Percentiles rank a stretch among this genome's conserved stretches.
These are phyloP conservation scores for Ptiloglossa arizonensis DNA, from an alignment of 1,140 invertebrate genomes.

Conservation along the genomic window DNA sequence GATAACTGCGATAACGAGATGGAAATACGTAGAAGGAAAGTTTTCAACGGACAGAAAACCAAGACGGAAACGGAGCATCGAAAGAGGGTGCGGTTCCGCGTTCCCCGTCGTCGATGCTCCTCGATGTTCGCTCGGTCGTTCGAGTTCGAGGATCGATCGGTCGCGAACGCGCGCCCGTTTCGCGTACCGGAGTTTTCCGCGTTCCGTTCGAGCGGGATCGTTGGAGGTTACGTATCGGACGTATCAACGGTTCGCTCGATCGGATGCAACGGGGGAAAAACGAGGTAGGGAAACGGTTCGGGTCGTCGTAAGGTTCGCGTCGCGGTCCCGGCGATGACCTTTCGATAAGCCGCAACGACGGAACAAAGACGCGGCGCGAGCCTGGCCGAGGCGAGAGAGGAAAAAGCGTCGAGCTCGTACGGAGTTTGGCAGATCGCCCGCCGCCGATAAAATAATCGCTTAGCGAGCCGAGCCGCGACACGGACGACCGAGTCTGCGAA, in stretches of 20 bases:
- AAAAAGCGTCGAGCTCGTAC: slow-evolving; percentile 43
- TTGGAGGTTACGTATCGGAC: too few relatives aligned
- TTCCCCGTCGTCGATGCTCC: not conserved
- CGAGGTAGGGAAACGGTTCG: not conserved
- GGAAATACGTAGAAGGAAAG: slow-evolving; percentile 21
- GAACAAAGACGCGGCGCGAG: slow-evolving; percentile 3
- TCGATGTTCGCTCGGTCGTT: not conserved
- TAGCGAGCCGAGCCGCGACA: slow-evolving; percentile 69
- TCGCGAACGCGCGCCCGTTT: too few relatives aligned
- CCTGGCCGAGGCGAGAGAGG: not conserved
- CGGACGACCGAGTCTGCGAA: slow-evolving; percentile 64
- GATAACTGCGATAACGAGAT: slow-evolving; percentile 47
- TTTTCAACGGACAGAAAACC: not conserved
- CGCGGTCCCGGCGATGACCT: slow-evolving; percentile 18
- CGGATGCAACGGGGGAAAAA: too few relatives aligned
- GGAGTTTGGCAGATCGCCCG: slow-evolving; percentile 76
- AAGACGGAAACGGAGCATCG: not conserved
- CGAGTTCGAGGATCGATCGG: too few relatives aligned
- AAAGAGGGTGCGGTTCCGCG: not conserved
- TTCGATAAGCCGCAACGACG: slow-evolving; percentile 19
- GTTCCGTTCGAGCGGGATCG: not conserved
- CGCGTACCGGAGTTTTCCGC: too few relatives aligned
- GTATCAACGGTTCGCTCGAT: too few relatives aligned
- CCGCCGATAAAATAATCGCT: slow-evolving; percentile 78
- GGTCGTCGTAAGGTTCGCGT: not conserved